A percentile compares a stretch with the other conserved stretches of the same genome.
These are phyloP conservation scores for Eupristina koningsbergeri DNA, from an alignment of 1,140 invertebrate species.

Conservation along the genomic window DNA sequence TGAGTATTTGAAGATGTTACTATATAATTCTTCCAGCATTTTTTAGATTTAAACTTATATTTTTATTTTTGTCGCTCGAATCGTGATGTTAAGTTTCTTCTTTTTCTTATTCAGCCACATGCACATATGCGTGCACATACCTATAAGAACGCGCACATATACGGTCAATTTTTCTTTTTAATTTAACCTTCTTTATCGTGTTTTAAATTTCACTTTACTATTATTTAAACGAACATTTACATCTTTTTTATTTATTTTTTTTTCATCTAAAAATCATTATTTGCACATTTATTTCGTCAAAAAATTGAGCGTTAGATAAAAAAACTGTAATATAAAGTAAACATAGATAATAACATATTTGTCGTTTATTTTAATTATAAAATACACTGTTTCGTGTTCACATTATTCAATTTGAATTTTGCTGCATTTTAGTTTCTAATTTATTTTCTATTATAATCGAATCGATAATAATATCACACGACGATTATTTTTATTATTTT, in stretches of 20 bases:
- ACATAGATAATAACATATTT: conserved; percentile 1
- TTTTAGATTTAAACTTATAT: conserved; percentile 38
- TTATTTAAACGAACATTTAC: conserved; percentile 23
- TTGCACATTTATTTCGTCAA: neutral
- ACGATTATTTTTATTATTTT: neutral
- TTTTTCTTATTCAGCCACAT: conserved; percentile 23
- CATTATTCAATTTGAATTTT: neutral
- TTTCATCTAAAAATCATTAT: neutral
- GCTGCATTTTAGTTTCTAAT: too few species aligned
- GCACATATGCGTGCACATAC: neutral
- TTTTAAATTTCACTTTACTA: conserved; percentile 33
- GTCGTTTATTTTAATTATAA: conserved; percentile 9
- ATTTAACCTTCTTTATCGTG: conserved; percentile 41
- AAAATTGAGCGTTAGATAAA: neutral
- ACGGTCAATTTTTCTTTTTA: conserved; percentile 15
- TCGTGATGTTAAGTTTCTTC: conserved; percentile 33
- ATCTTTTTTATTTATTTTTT: neutral
- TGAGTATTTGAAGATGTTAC: conserved; percentile 32
- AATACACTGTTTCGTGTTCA: neutral
- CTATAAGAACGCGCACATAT: neutral
- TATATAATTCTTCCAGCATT: conserved; percentile 29
- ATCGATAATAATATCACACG: too few species aligned
- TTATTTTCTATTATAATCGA: too few species aligned
- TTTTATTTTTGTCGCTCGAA: conserved; percentile 41
- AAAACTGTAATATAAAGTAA: conserved; percentile 3